Percentiles rank a stretch among this genome's conserved stretches.
Conservation (phyloP, 1,140 invertebrate genomes). For the Epicauta chinensis region DNA sequence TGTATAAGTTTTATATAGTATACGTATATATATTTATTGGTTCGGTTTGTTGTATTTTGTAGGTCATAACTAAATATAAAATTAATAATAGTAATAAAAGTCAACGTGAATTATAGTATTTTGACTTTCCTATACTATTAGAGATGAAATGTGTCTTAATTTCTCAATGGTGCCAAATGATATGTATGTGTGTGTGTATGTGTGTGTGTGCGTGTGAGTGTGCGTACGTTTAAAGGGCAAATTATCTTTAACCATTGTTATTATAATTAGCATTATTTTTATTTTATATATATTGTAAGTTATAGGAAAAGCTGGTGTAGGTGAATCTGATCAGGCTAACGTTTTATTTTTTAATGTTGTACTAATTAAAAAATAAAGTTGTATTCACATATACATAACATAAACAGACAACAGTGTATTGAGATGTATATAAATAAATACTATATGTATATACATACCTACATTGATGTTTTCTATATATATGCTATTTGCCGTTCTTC, state of each 20-base stretch:
- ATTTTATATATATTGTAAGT: conserved; percentile 6
- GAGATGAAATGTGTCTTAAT: conserved; percentile 4
- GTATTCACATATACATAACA: conserved; percentile 11
- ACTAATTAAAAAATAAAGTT: conserved; percentile 11
- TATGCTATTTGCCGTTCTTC: background rate
- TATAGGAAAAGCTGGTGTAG: conserved; percentile 7
- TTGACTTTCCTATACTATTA: conserved; percentile 2
- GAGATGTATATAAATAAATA: conserved; percentile 20
- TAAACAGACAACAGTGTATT: conserved; percentile 10
- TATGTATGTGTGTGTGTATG: no score
- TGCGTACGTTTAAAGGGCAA: no score
- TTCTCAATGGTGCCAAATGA: conserved; percentile 14
- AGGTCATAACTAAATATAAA: conserved; percentile 1
- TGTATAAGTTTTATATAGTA: background rate
- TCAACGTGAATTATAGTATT: conserved; percentile 5
- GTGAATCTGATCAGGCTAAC: conserved; percentile 4
- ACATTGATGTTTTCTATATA: conserved; percentile 5
- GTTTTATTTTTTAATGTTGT: background rate
- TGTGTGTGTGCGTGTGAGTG: no score
- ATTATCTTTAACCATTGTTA: background rate
- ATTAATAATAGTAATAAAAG: conserved; percentile 2
- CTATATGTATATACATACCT: conserved; percentile 5
- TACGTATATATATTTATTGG: no score
- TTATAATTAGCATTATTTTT: conserved; percentile 1
- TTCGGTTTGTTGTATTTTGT: background rate